Base-by-base conservation (phyloP, 2,888 invertebrate species). In the Eumerus sabulonum region DNA sequence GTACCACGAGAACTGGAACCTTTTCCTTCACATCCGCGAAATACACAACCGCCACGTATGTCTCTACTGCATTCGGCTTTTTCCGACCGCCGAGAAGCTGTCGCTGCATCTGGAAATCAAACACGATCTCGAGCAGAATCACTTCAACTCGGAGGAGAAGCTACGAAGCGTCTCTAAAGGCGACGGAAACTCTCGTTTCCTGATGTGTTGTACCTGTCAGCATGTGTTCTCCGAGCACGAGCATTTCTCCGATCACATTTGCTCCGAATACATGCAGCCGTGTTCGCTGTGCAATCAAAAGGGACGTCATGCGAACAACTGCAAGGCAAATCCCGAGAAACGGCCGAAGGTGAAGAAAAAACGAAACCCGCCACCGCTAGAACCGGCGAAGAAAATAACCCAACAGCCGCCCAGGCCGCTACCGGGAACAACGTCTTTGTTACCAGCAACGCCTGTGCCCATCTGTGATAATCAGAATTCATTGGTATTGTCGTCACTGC, bases 1-100 rank as follows among this genome's bases (percentile, higher is more conserved):
- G 11, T 95, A 95, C 85, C 95, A 95, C 89, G 95, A 95, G 88
- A 94, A 94, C 85, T 95, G 95, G 94, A 94, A 95, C 89, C 90
- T 96, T 73, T 96, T 95, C 86, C 88, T 95, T 50, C 96, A 96
- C 84, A 95, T 96, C 93, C 91, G 94, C 62, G 95, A 95, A 85
- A 92, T 93, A 70, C 96, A 96, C 87, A 93, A 93, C 84, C 92
- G 95, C 62, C 94, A 93, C 85, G 94, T 95, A 83, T 96, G 96
- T 86, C 90, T 96, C 59, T 95, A 94, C 88, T 96, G 96, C 86
- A 90, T 95, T 81, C 94, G 94, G 56, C 93, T 95, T 92, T 96
- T 95, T 89, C 93, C 93, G 36, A 93, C 93, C 84, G 93, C 95
- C 9, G 95, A 95, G 84, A 94, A 94, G 85, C 89, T 96, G 44